phyloP scores from a whole-genome alignment of 2,888 invertebrate genomes.

The Habroteleia sp. region DNA sequence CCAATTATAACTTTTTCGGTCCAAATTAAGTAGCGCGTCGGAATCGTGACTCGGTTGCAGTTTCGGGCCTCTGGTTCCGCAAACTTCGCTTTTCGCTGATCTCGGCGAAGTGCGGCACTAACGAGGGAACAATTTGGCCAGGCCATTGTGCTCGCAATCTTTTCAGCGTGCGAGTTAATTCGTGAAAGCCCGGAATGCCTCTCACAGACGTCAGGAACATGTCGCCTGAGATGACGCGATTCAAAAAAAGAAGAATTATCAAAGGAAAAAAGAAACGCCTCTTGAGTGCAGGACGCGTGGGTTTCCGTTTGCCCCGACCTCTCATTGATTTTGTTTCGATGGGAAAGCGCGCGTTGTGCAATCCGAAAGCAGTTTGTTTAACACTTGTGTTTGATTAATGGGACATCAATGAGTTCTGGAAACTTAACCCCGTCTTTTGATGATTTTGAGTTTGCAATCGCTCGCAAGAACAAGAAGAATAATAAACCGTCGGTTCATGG shows the following conservation, averaged over 20 bases:
- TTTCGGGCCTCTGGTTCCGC: slow-evolving; percentile 28
- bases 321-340: slow-evolving; percentile 51
- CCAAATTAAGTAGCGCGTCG: slow-evolving; percentile 25
- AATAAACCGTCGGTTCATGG: no score
- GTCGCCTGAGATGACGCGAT: slow-evolving; percentile 48
- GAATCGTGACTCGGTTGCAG: slow-evolving; percentile 41
- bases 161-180: slow-evolving; percentile 70
- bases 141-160: slow-evolving; percentile 66
- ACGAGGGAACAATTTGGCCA: slow-evolving; percentile 69
- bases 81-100: slow-evolving; percentile 58
- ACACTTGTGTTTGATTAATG: slow-evolving; percentile 50
- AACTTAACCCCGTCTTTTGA: slow-evolving; percentile 12
- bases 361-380: slow-evolving; percentile 26
- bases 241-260: slow-evolving; percentile 6
- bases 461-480: no score
- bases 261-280: slow-evolving; percentile 14
- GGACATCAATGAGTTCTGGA: slow-evolving; percentile 43
- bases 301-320: slow-evolving; percentile 40
- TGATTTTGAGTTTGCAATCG: neutral
- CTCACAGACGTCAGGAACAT: slow-evolving; percentile 70
- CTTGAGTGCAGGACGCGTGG: slow-evolving; percentile 35
- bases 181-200: slow-evolving; percentile 67
- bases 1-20: slow-evolving; percentile 60
- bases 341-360: slow-evolving; percentile 41
- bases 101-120: slow-evolving; percentile 48